These are phyloP conservation scores for Sisor rabdophorus DNA, from an alignment of 2,113 vertebrate genomes.

Conservation along the genomic window DNA sequence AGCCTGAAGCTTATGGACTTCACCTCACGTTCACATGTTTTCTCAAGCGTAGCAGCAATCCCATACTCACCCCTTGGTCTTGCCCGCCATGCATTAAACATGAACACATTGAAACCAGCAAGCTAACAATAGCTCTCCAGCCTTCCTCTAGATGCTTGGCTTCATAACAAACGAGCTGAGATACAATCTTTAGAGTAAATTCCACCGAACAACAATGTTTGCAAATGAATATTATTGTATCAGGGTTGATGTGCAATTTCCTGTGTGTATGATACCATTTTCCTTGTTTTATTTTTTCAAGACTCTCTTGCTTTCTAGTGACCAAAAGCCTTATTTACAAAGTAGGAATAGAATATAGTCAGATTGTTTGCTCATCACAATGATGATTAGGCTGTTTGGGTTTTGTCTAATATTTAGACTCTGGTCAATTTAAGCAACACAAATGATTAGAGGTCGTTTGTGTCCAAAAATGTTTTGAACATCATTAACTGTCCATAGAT, in stretches of 20 bases:
- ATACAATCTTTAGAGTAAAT: constrained; percentile 24
- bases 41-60: not conserved
- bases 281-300: constrained; percentile 1
- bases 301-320: not conserved
- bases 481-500: constrained; percentile 9
- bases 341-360: constrained; percentile 14
- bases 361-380: constrained; percentile 14
- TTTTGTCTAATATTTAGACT: constrained; percentile 25
- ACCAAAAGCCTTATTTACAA: not conserved
- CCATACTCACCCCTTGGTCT: not conserved
- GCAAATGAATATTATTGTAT: not conserved
- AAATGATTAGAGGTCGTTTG: not conserved
- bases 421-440: not conserved
- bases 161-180: constrained; percentile 17
- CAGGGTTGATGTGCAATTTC: constrained; percentile 2
- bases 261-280: constrained; percentile 9
- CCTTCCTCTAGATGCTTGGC: constrained; percentile 3
- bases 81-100: constrained; percentile 11
- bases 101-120: constrained; percentile 16
- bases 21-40: not conserved
- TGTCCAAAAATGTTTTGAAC: not conserved
- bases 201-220: constrained; percentile 8
- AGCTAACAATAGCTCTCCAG: constrained; percentile 11
- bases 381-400: constrained; percentile 26
- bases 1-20: not conserved